Evolutionary conservation across 2,113 vertebrate species (phyloP), one percentile per base, ranked within the genome.

Genomic region (Heterocephalus glaber): DNA sequence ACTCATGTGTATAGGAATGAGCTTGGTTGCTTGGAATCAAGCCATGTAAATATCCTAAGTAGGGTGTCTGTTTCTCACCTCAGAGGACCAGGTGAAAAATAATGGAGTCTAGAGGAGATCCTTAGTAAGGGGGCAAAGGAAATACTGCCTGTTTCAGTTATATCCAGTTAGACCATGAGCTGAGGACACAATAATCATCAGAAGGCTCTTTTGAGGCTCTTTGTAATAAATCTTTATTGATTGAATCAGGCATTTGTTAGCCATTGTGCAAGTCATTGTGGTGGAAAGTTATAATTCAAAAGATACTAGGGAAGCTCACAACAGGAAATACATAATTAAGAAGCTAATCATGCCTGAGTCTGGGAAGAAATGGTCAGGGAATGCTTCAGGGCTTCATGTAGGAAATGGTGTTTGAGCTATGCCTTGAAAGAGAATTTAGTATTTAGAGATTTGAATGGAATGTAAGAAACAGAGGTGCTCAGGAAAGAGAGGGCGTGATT

Each of bases 61-160:
- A 96, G n/a, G 30, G 5, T 92, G 2, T 86, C 20, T 89, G 10
- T 82, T 91, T 95, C 74, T 89, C 10, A 79, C 16, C 6, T 89
- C 28, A 81, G 9, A 86, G 1, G 28, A 79, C 13, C 26, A 74
- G 20, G 60, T 66, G 26, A 89, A 92, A 74, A 68, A 81, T 35
- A 92, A 88, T 47, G 33, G 11, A 81, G 1, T 84, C n/a, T 72
- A 84, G 33, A 84, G 58, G 9, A 58, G 11, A 4, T 81, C 30
- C 13, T 56, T 79, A 52, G 19, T 60, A 84, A 30, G 22, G 84
- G 1, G 35, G 13, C 8, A 68, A 30, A 5, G 20, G 28, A 91
- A 17, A 91, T 90, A 24, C 3, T 90, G 22, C 30, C 35, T 89
- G 19, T 56, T 10, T 94, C 19, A 41, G 14, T 82, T 52, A 91